Base-by-base conservation (phyloP, 2,888 invertebrate species). In the Caenorhabditis becei region DNA sequence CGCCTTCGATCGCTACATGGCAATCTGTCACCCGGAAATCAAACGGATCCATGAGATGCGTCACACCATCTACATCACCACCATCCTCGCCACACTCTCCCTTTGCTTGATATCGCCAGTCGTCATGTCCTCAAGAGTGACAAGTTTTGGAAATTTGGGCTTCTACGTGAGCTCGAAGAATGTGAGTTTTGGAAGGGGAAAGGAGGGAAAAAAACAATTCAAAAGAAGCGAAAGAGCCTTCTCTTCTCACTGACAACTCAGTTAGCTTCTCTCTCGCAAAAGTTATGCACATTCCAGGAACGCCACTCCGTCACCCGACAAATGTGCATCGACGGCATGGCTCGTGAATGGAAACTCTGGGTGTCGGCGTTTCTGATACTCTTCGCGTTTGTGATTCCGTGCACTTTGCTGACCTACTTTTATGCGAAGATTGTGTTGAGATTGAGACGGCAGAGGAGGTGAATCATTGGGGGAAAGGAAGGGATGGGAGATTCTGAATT, bases 1-100 rank as follows among this genome's bases (percentile, higher is more conserved):
- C 18, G 87, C 86, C 5, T 86, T 88, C 74, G 87, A 86, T 74
- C 80, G 88, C 14, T 88, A 84, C 70, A 86, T 87, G 87, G 87
- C 85, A 14, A 83, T 88, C 24, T 87, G 87, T 67, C 86, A 88
- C 78, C 88, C 88, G 35, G 85, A 85, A 70, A 84, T 84, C 24
- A 86, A 86, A 47, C 65, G 86, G 82, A 83, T 87, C n/a, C 87
- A 87, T 44, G 83, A 82, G 23, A 84, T 87, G 77, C 75, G 83
- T 18, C 83, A 85, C 35, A 87, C 87, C 1, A 77, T 84, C 23
- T 71, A 79, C 28, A 87, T 87, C 51, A 83, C 83, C 2, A 80
- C 83, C 23, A 81, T 80, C 24, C 59, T 84, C 14, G 83, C 83
- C n/a, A 51, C 83, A 10, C 72, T 87, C 47, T 86, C 86, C 41